Percentiles rank a stretch among this genome's conserved stretches.
phyloP scores from a whole-genome alignment of 2,888 invertebrate genomes.

The Eristalis arbustorum region DNA sequence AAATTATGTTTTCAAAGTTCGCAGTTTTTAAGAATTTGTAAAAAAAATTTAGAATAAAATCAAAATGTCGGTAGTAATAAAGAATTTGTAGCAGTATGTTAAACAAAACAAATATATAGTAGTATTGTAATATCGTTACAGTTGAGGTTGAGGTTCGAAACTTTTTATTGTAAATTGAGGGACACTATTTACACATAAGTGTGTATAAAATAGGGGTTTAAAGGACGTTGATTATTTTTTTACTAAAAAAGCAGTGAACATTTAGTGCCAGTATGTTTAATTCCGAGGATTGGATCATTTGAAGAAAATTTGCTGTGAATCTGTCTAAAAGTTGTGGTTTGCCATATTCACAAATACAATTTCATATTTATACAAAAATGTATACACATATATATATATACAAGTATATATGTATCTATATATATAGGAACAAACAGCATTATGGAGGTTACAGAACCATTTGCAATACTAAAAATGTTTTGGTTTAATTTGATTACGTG shows the following conservation, averaged over 20 bases:
- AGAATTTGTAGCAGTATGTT: constrained; percentile 9
- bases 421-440: constrained; percentile 61
- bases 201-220: constrained; percentile 25
- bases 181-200: constrained; percentile 38
- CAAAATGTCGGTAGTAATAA: constrained; percentile 28
- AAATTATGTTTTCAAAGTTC: constrained; percentile 65
- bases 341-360: constrained; percentile 34
- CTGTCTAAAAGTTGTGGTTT: constrained; percentile 11
- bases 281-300: constrained; percentile 13
- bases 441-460: constrained; percentile 43
- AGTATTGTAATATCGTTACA: constrained; percentile 17
- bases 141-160: constrained; percentile 17
- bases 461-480: constrained; percentile 58
- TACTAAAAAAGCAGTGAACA: constrained; percentile 55
- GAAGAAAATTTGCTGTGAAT: background rate
- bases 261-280: constrained; percentile 60
- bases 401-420: background rate
- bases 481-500: background rate
- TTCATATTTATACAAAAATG: constrained; percentile 9
- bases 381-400: background rate
- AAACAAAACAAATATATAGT: constrained; percentile 13
- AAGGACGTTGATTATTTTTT: constrained; percentile 13
- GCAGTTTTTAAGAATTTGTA: constrained; percentile 36
- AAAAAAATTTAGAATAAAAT: constrained; percentile 43
- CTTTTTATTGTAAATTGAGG: background rate